Conservation (phyloP, 2,888 invertebrate species). For the Abscondita cerata region DNA sequence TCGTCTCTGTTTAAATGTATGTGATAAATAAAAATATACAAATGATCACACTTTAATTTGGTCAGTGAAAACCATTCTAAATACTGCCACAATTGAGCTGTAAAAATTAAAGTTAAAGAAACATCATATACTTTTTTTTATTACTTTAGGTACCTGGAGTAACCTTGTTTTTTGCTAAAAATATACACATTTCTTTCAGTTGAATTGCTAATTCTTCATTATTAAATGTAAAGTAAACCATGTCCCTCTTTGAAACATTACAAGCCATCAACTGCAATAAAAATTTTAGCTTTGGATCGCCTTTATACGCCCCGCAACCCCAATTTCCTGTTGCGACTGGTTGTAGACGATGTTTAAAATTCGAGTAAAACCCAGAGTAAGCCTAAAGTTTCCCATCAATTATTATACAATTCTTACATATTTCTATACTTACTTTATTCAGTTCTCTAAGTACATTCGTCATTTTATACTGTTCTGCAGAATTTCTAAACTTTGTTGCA, state of each 20-base stretch:
- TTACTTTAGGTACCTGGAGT: conserved; percentile 63
- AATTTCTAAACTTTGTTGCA: conserved; percentile 73
- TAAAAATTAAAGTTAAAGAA: conserved; percentile 41
- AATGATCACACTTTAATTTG: conserved; percentile 53
- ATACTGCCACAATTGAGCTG: conserved; percentile 66
- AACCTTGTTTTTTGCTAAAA: conserved; percentile 64
- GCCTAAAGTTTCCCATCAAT: conserved; percentile 58
- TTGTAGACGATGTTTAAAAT: conserved; percentile 59
- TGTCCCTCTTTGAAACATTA: conserved; percentile 64
- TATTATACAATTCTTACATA: not conserved
- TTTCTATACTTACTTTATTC: conserved; percentile 66
- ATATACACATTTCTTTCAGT: conserved; percentile 67
- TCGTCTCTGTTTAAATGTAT: conserved; percentile 55
- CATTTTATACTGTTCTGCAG: conserved; percentile 65
- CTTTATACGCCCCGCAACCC: conserved; percentile 92
- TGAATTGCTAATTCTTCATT: conserved; percentile 70
- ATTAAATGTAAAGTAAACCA: conserved; percentile 87
- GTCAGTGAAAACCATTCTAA: conserved; percentile 60
- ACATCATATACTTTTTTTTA: not conserved
- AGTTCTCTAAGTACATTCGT: conserved; percentile 77
- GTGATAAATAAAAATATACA: conserved; percentile 63
- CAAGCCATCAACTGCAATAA: conserved; percentile 81
- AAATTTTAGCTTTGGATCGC: conserved; percentile 74
- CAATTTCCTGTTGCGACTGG: conserved; percentile 92
- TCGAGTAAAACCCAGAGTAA: conserved; percentile 70